These are phyloP conservation scores for Ophioninae sp. DNA, from an alignment of 2,888 invertebrate species.

Conservation along the genomic window DNA sequence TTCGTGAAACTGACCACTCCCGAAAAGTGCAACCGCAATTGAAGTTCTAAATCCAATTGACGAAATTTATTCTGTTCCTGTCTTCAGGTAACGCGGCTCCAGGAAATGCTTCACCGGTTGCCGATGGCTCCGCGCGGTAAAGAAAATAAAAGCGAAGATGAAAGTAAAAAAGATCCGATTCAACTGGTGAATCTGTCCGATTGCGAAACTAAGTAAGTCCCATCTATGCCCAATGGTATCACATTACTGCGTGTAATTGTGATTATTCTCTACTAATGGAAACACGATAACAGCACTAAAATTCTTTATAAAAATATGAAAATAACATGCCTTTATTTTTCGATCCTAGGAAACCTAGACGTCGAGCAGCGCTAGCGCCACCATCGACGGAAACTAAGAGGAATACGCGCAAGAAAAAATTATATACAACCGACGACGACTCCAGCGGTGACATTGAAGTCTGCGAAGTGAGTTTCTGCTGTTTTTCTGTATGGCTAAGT, in stretches of 20 bases:
- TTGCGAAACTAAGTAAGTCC: constrained; percentile 73
- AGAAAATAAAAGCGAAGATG: constrained; percentile 62
- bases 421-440: constrained; percentile 69
- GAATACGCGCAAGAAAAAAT: constrained; percentile 70
- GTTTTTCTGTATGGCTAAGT: neutral
- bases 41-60: neutral
- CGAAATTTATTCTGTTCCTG: constrained; percentile 7
- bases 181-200: constrained; percentile 72
- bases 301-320: neutral
- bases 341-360: constrained; percentile 60
- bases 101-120: constrained; percentile 68
- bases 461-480: constrained; percentile 63
- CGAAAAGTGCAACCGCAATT: neutral
- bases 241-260: neutral
- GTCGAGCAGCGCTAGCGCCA: constrained; percentile 58
- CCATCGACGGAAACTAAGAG: constrained; percentile 62
- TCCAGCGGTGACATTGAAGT: constrained; percentile 70
- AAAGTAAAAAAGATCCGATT: constrained; percentile 60
- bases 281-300: neutral
- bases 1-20: too few species aligned
- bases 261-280: neutral
- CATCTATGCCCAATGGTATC: neutral
- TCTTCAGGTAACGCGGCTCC: constrained; percentile 67
- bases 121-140: constrained; percentile 54
- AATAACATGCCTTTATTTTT: constrained; percentile 3